These are phyloP conservation scores for Petroica traversi DNA, from an alignment of 2,113 vertebrate genomes.

Conservation along the genomic window DNA sequence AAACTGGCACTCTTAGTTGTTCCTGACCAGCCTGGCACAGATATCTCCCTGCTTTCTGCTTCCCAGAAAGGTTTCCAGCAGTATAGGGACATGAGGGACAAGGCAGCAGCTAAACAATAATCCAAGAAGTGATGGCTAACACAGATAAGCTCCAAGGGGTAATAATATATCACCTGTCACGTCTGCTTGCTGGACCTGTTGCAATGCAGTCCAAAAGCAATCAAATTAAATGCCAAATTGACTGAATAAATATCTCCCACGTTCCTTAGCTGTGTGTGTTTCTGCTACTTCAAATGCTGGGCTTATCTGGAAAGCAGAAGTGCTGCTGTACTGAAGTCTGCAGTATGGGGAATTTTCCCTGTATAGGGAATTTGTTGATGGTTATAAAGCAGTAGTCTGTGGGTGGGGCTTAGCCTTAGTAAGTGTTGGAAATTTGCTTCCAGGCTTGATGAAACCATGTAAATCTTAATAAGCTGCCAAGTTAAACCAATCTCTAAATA, in stretches of 20 bases:
- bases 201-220: neutral
- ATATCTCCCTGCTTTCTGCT: neutral
- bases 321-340: neutral
- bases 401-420: neutral
- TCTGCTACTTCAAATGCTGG: neutral
- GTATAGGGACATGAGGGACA: neutral
- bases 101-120: neutral
- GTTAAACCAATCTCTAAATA: constrained; percentile 30
- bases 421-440: constrained; percentile 21
- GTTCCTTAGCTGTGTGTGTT: neutral
- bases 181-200: neutral
- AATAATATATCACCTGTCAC: neutral
- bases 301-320: constrained; percentile 18
- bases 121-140: neutral
- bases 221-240: neutral
- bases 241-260: neutral
- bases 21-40: neutral
- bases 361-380: neutral
- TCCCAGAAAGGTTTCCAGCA: neutral
- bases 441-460: neutral
- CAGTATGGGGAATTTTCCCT: neutral
- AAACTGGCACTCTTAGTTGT: neutral
- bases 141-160: neutral
- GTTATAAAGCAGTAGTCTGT: neutral
- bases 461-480: constrained; percentile 42